Conservation (phyloP, 2,113 vertebrate genomes). For the Procavia capensis region DNA sequence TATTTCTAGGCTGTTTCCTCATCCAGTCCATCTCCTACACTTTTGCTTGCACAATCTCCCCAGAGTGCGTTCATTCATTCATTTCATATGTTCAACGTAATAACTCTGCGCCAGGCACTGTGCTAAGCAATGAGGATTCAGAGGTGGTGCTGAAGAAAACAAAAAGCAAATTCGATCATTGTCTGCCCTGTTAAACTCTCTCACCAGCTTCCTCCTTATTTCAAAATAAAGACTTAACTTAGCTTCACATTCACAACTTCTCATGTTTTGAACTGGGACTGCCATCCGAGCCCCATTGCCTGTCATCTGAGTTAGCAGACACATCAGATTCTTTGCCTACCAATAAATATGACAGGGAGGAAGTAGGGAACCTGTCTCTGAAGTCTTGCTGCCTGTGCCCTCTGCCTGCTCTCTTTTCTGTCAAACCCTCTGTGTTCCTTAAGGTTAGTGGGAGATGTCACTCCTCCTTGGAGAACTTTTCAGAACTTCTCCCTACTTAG, state of each 20-base stretch:
- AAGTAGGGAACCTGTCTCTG: background rate
- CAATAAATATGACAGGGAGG: background rate
- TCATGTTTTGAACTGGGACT: background rate
- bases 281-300: background rate
- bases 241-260: background rate
- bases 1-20: conserved; percentile 30
- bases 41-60: background rate
- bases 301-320: background rate
- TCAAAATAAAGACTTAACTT: conserved; percentile 25
- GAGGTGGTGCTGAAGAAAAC: background rate
- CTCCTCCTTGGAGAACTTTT: conserved; percentile 29
- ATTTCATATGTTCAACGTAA: background rate
- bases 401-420: background rate
- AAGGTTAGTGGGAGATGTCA: background rate
- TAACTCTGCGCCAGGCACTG: background rate
- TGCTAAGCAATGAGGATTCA: background rate
- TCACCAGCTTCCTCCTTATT: conserved; percentile 25
- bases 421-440: conserved; percentile 10
- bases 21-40: background rate
- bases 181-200: conserved; percentile 16
- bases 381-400: background rate
- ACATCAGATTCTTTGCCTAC: conserved; percentile 11
- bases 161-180: background rate
- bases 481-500: conserved; percentile 13
- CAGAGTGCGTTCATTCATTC: background rate